A percentile compares a stretch with the other conserved stretches of the same genome.
phyloP scores from a whole-genome alignment of 2,888 invertebrate genomes.

The Heliothis peltigera region DNA sequence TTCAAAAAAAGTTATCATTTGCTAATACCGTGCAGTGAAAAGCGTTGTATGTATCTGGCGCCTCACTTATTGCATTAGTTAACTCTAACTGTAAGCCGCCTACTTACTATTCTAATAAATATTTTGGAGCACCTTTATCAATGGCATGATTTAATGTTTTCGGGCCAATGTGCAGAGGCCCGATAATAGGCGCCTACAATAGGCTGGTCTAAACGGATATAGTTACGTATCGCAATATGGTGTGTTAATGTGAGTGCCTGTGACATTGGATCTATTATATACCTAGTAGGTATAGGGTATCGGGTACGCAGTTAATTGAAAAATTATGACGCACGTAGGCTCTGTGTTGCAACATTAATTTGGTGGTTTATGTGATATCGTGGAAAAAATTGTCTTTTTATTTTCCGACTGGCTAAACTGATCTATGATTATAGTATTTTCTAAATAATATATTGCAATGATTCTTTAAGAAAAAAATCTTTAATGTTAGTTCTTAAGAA shows the following conservation, averaged over 20 bases:
- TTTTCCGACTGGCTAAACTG: not conserved
- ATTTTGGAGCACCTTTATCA: slow-evolving; percentile 3
- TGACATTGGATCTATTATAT: slow-evolving; percentile 57
- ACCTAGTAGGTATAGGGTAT: slow-evolving; percentile 37
- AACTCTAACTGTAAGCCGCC: no score
- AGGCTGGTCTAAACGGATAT: slow-evolving; percentile 17
- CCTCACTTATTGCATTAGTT: not conserved
- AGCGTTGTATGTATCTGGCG: not conserved
- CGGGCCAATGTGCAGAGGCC: slow-evolving; percentile 13
- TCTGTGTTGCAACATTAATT: not conserved
- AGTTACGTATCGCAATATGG: slow-evolving; percentile 32
- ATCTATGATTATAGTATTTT: not conserved
- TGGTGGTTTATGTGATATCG: not conserved
- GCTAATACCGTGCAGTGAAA: no score
- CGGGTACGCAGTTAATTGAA: slow-evolving; percentile 16
- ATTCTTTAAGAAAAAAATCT: no score
- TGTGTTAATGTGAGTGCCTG: slow-evolving; percentile 39
- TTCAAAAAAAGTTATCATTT: no score
- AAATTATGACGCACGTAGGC: slow-evolving; percentile 20
- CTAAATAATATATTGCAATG: not conserved
- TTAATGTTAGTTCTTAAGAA: no score
- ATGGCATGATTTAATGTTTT: slow-evolving; percentile 32
- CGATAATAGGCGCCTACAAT: slow-evolving; percentile 27
- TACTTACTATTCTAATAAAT: not conserved
- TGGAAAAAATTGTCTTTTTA: not conserved